A percentile compares a stretch with the other conserved stretches of the same genome.
Conservation (phyloP, 2,888 invertebrate genomes). For the Synergus gifuensis region DNA sequence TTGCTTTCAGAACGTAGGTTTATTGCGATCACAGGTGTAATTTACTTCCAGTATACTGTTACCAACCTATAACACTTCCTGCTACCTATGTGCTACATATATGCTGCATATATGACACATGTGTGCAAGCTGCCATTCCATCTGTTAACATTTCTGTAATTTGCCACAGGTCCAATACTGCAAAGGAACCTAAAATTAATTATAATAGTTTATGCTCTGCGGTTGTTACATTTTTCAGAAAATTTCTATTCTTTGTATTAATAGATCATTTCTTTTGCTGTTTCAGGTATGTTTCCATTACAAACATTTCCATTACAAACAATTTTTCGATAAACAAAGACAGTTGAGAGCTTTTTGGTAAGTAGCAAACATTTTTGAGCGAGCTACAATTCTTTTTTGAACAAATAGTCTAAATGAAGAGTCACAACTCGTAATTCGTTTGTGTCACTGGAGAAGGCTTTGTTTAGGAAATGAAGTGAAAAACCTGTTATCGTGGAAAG, state of each 20-base stretch:
- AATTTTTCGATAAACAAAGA: no score
- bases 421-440: background rate
- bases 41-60: conserved; percentile 55
- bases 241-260: no score
- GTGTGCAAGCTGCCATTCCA: background rate
- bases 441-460: background rate
- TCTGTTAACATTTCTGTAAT: background rate
- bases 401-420: background rate
- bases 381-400: no score
- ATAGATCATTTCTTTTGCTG: no score
- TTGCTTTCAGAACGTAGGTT: conserved; percentile 53
- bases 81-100: background rate
- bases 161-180: background rate
- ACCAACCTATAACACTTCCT: conserved; percentile 53
- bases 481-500: background rate
- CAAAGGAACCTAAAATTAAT: no score
- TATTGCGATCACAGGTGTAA: conserved; percentile 53
- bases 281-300: no score
- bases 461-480: background rate
- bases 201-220: no score
- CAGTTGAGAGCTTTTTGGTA: no score
- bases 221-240: no score
- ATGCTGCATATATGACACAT: conserved; percentile 10
- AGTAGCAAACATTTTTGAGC: no score
- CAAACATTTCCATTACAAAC: no score